Evolutionary conservation across 2,888 invertebrate species (phyloP).

Genomic region (Drosophila phalerata): DNA sequence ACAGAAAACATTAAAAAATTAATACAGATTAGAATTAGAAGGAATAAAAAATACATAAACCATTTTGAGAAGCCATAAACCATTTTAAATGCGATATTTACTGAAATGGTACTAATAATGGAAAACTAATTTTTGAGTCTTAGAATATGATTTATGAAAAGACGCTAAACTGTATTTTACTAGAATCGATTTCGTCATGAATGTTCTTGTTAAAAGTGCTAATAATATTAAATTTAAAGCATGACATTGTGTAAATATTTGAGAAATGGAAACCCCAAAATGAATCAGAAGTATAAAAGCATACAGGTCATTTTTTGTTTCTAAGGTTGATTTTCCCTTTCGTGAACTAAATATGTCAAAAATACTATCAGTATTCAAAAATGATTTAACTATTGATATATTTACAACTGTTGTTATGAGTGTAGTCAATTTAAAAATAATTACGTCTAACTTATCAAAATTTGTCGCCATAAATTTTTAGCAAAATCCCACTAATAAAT

Average conservation of each 20-base stretch:
- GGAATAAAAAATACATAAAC: not conserved
- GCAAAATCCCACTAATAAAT: slow-evolving; percentile 23
- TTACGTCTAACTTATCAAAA: slow-evolving; percentile 27
- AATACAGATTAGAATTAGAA: not conserved
- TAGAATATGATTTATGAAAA: not conserved
- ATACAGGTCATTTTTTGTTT: slow-evolving; percentile 9
- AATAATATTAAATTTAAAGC: not conserved
- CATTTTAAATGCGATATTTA: too few relatives aligned
- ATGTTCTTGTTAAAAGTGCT: not conserved
- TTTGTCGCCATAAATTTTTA: slow-evolving; percentile 24
- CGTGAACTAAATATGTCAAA: slow-evolving; percentile 9
- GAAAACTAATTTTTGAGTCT: too few relatives aligned
- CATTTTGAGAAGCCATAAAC: too few relatives aligned
- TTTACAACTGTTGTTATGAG: slow-evolving; percentile 37
- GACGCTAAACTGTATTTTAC: not conserved
- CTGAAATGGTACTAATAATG: too few relatives aligned
- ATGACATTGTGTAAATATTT: not conserved
- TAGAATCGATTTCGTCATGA: not conserved
- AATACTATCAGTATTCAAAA: slow-evolving; percentile 9
- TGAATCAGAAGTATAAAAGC: slow-evolving; percentile 13
- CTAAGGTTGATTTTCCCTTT: not conserved
- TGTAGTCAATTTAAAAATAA: slow-evolving; percentile 41
- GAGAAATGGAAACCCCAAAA: not conserved
- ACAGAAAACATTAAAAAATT: too few relatives aligned
- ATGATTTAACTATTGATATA: slow-evolving; percentile 20